A percentile compares a stretch with the other conserved stretches of the same genome.
Evolutionary conservation across 2,113 vertebrate species (phyloP).

Genomic region (Myiagra hebetior): DNA sequence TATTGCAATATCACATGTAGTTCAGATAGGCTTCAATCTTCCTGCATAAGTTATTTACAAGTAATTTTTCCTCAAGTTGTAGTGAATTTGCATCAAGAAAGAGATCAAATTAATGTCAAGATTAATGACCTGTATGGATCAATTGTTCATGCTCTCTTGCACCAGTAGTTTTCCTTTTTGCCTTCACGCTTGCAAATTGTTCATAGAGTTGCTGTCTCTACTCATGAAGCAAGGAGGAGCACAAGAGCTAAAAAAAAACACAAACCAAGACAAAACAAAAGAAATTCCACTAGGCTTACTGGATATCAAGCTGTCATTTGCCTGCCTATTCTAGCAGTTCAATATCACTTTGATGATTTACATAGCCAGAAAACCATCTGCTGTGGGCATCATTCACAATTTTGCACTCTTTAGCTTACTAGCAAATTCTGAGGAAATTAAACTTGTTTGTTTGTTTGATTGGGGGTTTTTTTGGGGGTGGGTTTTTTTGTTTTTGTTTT

Average conservation of each 20-base stretch:
- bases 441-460: too few relatives aligned
- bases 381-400: background rate
- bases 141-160: background rate
- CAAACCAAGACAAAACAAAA: background rate
- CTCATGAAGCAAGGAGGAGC: background rate
- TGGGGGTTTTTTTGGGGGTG: too few relatives aligned
- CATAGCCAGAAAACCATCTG: background rate
- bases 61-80: background rate
- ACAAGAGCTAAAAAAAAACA: background rate
- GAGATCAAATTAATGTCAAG: background rate
- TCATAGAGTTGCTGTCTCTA: background rate
- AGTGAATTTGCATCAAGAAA: background rate
- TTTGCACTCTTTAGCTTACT: background rate
- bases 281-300: background rate
- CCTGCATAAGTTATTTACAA: background rate
- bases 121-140: background rate
- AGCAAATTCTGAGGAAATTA: background rate
- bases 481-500: too few relatives aligned
- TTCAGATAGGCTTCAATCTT: background rate
- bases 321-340: background rate
- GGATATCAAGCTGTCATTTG: background rate
- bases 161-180: background rate
- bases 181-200: background rate
- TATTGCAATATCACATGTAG: background rate
- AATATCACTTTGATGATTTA: background rate